Evolutionary conservation across 1,140 invertebrate genomes (phyloP).

Genomic region (Parapsyche elsis): DNA sequence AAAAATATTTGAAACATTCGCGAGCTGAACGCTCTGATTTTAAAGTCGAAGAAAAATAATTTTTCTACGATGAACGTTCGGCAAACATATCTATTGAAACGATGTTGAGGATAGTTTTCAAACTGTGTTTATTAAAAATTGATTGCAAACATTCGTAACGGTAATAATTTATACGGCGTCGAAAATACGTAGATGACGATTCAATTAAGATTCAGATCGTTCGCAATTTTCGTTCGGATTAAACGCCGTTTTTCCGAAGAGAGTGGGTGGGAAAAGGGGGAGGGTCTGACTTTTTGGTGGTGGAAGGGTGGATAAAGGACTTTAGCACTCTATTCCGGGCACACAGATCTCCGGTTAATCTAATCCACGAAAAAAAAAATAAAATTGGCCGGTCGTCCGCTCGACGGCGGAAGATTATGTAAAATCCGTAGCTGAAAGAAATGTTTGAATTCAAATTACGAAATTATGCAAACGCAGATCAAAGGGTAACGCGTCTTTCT

Average conservation of each 20-base stretch:
- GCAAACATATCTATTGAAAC: too few species aligned
- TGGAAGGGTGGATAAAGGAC: background rate
- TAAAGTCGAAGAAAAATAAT: background rate
- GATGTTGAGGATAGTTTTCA: conserved; percentile 3
- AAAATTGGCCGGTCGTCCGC: conserved; percentile 28
- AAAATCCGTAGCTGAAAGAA: conserved; percentile 30
- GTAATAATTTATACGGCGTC: too few species aligned
- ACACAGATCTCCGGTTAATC: conserved; percentile 20
- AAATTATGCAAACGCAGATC: conserved; percentile 42
- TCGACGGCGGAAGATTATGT: conserved; percentile 27
- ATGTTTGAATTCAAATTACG: conserved; percentile 38
- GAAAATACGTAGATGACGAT: background rate
- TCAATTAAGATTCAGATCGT: conserved; percentile 3
- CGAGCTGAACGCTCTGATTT: conserved; percentile 3
- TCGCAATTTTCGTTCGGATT: conserved; percentile 1
- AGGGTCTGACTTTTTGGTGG: too few species aligned
- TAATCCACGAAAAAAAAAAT: conserved; percentile 23
- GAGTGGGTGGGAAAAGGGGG: too few species aligned
- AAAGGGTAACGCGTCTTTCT: conserved; percentile 38
- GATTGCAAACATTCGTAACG: too few species aligned
- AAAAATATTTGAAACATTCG: conserved; percentile 10
- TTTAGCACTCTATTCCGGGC: conserved; percentile 10
- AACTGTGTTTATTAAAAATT: background rate
- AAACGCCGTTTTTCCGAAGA: background rate
- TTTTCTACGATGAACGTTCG: conserved; percentile 4